Percentiles rank a stretch among this genome's conserved stretches.
These are phyloP conservation scores for Rambutsinella grinnellia DNA, from an alignment of 2,888 invertebrate genomes.

Conservation along the genomic window DNA sequence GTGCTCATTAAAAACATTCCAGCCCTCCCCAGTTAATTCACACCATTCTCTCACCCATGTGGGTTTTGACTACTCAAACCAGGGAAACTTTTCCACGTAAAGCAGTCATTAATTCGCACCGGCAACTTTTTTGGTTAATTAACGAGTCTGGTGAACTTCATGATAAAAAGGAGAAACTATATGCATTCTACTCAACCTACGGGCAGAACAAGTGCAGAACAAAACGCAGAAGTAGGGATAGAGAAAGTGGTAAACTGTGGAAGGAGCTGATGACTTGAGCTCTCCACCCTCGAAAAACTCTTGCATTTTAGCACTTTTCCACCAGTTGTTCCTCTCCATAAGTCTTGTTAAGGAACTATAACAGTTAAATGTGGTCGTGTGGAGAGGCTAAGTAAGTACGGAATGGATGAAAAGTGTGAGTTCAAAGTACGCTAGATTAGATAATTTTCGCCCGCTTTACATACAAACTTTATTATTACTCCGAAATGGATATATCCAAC, in stretches of 20 bases:
- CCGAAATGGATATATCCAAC: too few relatives aligned
- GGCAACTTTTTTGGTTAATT: conserved; percentile 34
- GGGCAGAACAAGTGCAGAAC: background rate
- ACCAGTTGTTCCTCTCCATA: background rate
- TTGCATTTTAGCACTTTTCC: background rate
- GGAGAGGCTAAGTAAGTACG: background rate
- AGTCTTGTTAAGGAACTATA: background rate
- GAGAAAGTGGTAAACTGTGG: conserved; percentile 23
- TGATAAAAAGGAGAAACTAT: background rate
- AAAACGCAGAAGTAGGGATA: conserved; percentile 9
- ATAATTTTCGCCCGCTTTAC: background rate
- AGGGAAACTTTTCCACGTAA: too few relatives aligned
- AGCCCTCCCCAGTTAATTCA: too few relatives aligned
- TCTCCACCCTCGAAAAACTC: too few relatives aligned
- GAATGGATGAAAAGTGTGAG: background rate
- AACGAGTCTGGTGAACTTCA: conserved; percentile 29
- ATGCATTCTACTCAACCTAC: background rate
- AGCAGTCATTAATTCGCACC: conserved; percentile 20
- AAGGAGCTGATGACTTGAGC: conserved; percentile 19
- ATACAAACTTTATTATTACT: too few relatives aligned
- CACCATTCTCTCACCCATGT: too few relatives aligned
- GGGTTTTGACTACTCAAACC: too few relatives aligned
- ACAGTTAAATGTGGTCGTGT: background rate
- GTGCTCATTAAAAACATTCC: too few relatives aligned
- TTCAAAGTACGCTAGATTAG: background rate